Evolutionary conservation across 2,888 invertebrate genomes (phyloP).

Genomic region (Myathropa florea): DNA sequence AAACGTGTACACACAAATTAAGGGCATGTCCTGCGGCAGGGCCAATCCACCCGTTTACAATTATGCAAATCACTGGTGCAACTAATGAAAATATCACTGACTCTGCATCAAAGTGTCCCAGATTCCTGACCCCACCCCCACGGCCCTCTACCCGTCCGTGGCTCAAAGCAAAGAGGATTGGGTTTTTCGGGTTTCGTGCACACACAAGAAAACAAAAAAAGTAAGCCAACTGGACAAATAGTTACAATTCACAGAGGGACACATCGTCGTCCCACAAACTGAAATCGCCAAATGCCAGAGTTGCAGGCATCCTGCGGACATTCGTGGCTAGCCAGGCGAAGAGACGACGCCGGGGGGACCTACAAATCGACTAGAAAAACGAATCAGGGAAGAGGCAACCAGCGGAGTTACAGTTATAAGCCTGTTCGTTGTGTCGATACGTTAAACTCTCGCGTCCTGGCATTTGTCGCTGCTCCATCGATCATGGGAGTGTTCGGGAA

Average conservation of each 20-base stretch:
- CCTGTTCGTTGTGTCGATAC: slow-evolving; percentile 24
- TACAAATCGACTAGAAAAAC: slow-evolving; percentile 15
- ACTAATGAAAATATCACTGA: slow-evolving; percentile 32
- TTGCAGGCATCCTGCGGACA: slow-evolving; percentile 20
- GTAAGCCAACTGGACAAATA: slow-evolving; percentile 6
- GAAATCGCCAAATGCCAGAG: slow-evolving; percentile 25
- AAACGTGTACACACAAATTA: not conserved
- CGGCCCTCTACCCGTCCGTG: not conserved
- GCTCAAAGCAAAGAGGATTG: slow-evolving; percentile 1
- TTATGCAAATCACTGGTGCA: slow-evolving; percentile 26
- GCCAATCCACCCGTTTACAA: not conserved
- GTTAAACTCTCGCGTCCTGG: slow-evolving; percentile 5
- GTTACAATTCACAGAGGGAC: not conserved
- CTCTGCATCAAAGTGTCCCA: slow-evolving; percentile 19
- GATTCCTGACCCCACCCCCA: not conserved
- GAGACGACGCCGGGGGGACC: not conserved
- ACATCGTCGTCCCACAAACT: slow-evolving; percentile 3
- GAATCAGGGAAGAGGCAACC: slow-evolving; percentile 27
- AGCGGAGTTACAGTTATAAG: slow-evolving; percentile 16
- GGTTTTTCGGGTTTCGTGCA: not conserved
- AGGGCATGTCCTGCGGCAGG: not conserved
- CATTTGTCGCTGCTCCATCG: slow-evolving; percentile 62
- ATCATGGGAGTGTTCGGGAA: slow-evolving; percentile 40
- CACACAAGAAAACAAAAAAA: not conserved
- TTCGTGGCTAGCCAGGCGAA: not conserved